These are phyloP conservation scores for Porites australiensis DNA, from an alignment of 64 coral and sea anemone genomes.

Conservation along the genomic window DNA sequence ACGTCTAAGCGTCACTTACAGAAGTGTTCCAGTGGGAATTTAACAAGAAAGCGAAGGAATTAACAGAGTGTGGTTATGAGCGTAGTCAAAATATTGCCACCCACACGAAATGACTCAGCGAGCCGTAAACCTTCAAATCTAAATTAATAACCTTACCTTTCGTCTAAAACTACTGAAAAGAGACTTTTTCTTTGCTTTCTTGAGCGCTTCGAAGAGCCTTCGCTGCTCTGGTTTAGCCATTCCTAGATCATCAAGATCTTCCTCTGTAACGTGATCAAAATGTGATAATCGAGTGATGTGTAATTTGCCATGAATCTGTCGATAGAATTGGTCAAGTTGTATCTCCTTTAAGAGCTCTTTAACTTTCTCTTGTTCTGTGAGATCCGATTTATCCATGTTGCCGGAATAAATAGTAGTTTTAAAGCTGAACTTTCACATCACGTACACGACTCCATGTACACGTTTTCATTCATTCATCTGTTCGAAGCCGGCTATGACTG, in stretches of 20 bases:
- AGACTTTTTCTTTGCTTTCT: conserved; percentile 82
- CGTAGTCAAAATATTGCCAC: neutral
- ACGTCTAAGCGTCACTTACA: too few species aligned
- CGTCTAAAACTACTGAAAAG: conserved; percentile 87
- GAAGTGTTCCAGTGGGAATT: neutral
- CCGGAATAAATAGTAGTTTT: too few species aligned
- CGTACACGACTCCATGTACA: neutral
- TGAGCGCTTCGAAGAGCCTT: conserved; percentile 91
- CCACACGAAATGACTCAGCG: neutral
- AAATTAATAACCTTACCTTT: conserved; percentile 64
- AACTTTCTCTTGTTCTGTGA: conserved; percentile 65
- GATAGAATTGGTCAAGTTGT: conserved; percentile 93
- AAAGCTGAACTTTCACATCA: neutral
- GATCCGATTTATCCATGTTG: conserved; percentile 19
- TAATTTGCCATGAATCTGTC: conserved; percentile 80
- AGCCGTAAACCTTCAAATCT: neutral
- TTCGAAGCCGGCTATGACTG: neutral
- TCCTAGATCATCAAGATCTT: conserved; percentile 80
- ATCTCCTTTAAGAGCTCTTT: conserved; percentile 71
- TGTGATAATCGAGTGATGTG: conserved; percentile 85
- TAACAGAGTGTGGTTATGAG: neutral
- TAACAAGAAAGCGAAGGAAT: neutral
- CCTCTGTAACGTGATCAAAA: conserved; percentile 91
- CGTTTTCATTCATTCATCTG: conserved; percentile 10
- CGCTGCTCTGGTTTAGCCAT: conserved; percentile 99